Percentiles rank a stretch among this genome's conserved stretches.
phyloP scores from a whole-genome alignment of 1,140 invertebrate species.

The Cyclargus thomasi region DNA sequence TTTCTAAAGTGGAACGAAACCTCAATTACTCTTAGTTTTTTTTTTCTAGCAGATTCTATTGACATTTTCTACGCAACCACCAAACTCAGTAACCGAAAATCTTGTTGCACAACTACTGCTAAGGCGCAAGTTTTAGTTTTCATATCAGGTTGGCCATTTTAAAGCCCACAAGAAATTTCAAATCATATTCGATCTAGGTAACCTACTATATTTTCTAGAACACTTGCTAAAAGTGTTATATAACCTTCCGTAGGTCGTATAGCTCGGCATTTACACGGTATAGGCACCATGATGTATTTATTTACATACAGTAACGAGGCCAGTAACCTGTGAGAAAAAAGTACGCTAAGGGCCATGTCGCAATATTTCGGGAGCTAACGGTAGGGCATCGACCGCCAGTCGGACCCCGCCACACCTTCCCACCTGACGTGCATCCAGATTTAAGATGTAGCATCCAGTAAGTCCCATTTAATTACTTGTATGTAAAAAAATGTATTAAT shows the following conservation, averaged over 20 bases:
- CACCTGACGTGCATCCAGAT: conserved; percentile 38
- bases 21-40: background rate
- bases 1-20: conserved; percentile 5
- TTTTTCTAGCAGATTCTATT: background rate
- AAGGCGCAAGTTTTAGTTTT: too few species aligned
- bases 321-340: conserved; percentile 27
- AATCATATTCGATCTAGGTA: too few species aligned
- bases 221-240: too few species aligned
- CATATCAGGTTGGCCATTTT: too few species aligned
- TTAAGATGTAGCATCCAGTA: conserved; percentile 34
- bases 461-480: conserved; percentile 18
- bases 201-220: too few species aligned
- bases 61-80: background rate
- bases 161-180: too few species aligned
- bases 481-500: background rate
- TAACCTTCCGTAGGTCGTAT: background rate
- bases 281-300: background rate
- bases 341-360: conserved; percentile 34
- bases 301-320: conserved; percentile 21
- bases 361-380: conserved; percentile 66
- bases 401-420: conserved; percentile 30
- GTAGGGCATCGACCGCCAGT: conserved; percentile 56
- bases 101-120: too few species aligned
- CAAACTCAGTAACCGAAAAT: too few species aligned
- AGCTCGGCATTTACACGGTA: background rate